Conservation (phyloP, 2,888 invertebrate genomes). For the Meta bourneti region DNA sequence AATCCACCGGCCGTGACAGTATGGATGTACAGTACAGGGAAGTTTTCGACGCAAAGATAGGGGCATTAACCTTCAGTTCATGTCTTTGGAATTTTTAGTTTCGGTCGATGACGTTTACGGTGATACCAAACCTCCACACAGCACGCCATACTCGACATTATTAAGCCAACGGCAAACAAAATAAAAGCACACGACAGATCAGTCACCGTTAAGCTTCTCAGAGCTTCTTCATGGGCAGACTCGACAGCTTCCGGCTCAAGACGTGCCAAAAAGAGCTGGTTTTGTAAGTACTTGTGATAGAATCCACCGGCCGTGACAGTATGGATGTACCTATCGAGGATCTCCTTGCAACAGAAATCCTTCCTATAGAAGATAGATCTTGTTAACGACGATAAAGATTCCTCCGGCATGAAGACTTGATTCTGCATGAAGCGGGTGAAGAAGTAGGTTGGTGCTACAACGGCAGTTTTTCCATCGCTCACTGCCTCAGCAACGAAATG, state of each 20-base stretch:
- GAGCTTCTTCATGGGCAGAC: not conserved
- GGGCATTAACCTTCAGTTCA: too few relatives aligned
- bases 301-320: constrained; percentile 10
- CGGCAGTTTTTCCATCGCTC: not conserved
- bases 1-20: constrained; percentile 10
- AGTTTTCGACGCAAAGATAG: too few relatives aligned
- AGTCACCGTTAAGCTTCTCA: constrained; percentile 5
- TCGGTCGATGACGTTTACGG: not conserved
- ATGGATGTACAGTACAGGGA: too few relatives aligned
- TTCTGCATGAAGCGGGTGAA: constrained; percentile 13
- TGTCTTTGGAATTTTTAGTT: too few relatives aligned
- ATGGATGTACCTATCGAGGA: constrained; percentile 24
- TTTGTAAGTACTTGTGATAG: constrained; percentile 10
- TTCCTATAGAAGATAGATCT: constrained; percentile 24
- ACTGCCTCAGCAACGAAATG: not conserved
- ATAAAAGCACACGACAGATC: constrained; percentile 18
- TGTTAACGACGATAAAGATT: constrained; percentile 6
- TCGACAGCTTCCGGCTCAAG: not conserved
- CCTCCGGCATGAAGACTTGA: constrained; percentile 1
- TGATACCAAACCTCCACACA: not conserved
- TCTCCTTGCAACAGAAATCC: constrained; percentile 23
- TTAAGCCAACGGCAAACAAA: not conserved
- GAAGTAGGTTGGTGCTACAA: constrained; percentile 14
- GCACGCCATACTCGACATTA: not conserved
- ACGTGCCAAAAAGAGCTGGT: not conserved